Evolutionary conservation across 1,140 invertebrate species (phyloP).

Genomic region (Periplaneta americana): DNA sequence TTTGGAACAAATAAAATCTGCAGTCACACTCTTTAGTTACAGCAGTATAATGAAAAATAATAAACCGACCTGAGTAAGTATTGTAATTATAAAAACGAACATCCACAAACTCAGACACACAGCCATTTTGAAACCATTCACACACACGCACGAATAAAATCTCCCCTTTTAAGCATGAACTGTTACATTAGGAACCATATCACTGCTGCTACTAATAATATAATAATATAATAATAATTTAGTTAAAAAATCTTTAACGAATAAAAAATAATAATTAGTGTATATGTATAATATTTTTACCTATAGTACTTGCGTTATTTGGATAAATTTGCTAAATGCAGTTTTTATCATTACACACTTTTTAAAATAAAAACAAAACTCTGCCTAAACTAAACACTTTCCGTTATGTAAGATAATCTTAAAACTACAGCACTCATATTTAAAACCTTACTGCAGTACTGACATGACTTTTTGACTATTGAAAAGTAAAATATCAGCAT

Average conservation of each 20-base stretch:
- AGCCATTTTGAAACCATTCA: slow-evolving; percentile 10
- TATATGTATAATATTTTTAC: slow-evolving; percentile 8
- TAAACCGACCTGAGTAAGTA: slow-evolving; percentile 22
- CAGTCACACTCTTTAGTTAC: slow-evolving; percentile 2
- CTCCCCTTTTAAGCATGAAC: slow-evolving; percentile 9
- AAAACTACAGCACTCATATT: slow-evolving; percentile 4
- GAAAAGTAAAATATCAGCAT: slow-evolving; percentile 1
- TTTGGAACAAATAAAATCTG: slow-evolving; percentile 2
- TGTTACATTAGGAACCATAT: slow-evolving; percentile 22
- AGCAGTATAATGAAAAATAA: slow-evolving; percentile 7
- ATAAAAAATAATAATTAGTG: slow-evolving; percentile 15
- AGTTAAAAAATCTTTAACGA: slow-evolving; percentile 14
- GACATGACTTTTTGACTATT: not conserved
- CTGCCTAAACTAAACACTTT: slow-evolving; percentile 10
- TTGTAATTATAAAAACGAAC: slow-evolving; percentile 20
- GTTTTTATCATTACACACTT: not conserved
- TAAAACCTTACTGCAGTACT: not conserved
- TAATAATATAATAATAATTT: slow-evolving; percentile 19
- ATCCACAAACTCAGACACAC: slow-evolving; percentile 1
- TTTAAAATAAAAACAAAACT: slow-evolving; percentile 9
- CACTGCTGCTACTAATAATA: slow-evolving; percentile 9
- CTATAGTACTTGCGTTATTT: slow-evolving; percentile 12
- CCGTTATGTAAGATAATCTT: not conserved
- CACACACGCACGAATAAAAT: slow-evolving; percentile 1
- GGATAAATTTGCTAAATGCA: slow-evolving; percentile 17